phyloP scores from a whole-genome alignment of 2,888 invertebrate species.

The Ornithoptera alexandrae region DNA sequence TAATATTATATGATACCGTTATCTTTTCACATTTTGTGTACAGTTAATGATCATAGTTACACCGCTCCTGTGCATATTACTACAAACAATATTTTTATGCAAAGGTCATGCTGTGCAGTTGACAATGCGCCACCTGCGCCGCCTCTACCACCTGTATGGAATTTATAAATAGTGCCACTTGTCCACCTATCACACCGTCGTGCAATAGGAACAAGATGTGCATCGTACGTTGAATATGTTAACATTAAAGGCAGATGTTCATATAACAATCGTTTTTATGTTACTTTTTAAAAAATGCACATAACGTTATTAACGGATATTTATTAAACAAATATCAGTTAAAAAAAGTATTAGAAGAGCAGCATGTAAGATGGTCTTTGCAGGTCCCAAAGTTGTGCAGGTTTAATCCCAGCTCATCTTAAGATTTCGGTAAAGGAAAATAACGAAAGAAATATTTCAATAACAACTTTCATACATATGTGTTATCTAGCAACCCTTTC shows the following conservation, averaged over 20 bases:
- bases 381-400: too few relatives aligned
- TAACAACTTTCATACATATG: too few relatives aligned
- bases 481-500: too few relatives aligned
- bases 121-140: conserved; percentile 70
- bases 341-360: too few relatives aligned
- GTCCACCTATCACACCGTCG: conserved; percentile 46
- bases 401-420: too few relatives aligned
- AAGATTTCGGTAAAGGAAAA: too few relatives aligned
- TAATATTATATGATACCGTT: conserved; percentile 1
- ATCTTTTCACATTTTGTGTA: conserved; percentile 13
- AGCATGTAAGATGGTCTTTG: too few relatives aligned
- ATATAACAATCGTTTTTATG: conserved; percentile 12
- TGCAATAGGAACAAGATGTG: conserved; percentile 32
- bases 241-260: conserved; percentile 27
- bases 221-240: conserved; percentile 22
- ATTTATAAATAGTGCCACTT: conserved; percentile 64
- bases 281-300: conserved; percentile 4
- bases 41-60: conserved; percentile 8
- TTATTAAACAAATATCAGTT: too few relatives aligned
- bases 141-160: conserved; percentile 64
- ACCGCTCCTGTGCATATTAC: conserved; percentile 19
- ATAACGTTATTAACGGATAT: background rate
- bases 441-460: too few relatives aligned
- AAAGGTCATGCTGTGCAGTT: conserved; percentile 65
- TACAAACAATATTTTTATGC: conserved; percentile 62